Evolutionary conservation across 2,113 vertebrate genomes (phyloP).

Genomic region (Damaliscus lunatus): DNA sequence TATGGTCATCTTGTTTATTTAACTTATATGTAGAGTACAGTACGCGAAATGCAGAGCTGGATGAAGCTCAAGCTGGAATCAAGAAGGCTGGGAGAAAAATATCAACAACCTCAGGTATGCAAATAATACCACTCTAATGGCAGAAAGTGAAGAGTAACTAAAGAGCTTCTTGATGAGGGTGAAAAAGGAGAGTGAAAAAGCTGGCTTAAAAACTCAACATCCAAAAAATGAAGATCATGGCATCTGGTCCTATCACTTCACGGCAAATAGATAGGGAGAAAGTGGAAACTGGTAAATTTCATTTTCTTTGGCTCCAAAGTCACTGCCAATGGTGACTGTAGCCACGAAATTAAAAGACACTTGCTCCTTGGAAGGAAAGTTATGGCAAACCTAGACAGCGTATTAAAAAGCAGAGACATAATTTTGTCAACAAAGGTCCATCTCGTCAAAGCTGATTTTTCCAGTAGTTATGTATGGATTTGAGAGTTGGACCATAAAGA

Average conservation of each 20-base stretch:
- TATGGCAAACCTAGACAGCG: not conserved
- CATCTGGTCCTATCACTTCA: not conserved
- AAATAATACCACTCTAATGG: not conserved
- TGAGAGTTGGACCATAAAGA: not conserved
- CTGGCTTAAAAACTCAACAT: not conserved
- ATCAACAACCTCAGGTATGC: not conserved
- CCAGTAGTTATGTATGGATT: not conserved
- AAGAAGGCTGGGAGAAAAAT: not conserved
- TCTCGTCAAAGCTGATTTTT: not conserved
- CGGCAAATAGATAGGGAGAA: not conserved
- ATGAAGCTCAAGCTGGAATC: not conserved
- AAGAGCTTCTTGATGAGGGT: not conserved
- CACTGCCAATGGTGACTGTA: not conserved
- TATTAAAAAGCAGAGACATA: no score
- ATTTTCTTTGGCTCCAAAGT: not conserved
- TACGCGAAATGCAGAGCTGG: not conserved
- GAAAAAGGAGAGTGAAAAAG: not conserved
- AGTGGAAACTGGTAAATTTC: not conserved
- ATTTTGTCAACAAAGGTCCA: not conserved
- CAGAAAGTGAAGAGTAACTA: not conserved
- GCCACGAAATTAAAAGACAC: not conserved
- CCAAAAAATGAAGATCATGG: not conserved
- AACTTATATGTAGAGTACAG: not conserved
- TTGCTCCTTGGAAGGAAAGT: not conserved
- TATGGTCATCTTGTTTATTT: not conserved